A percentile compares a stretch with the other conserved stretches of the same genome.
Evolutionary conservation across 2,888 invertebrate species (phyloP).

Genomic region (Cephus pygmeus): DNA sequence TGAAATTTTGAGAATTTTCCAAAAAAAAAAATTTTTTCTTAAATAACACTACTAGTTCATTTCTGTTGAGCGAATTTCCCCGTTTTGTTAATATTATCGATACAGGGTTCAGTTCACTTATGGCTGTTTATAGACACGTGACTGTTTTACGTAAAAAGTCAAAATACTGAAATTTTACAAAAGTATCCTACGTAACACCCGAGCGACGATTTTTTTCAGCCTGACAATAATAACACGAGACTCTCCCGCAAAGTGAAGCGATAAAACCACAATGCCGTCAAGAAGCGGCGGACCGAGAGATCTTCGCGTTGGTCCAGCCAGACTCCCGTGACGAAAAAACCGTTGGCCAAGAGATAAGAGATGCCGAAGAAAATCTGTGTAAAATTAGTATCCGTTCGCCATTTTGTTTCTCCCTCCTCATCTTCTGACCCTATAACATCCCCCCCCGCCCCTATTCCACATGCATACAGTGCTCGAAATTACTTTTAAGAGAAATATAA

Average conservation of each 20-base stretch:
- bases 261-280: background rate
- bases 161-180: too few relatives aligned
- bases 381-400: background rate
- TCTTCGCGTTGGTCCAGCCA: slow-evolving; percentile 38
- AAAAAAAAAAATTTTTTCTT: too few relatives aligned
- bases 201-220: background rate
- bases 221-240: slow-evolving; percentile 5
- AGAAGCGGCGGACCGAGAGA: slow-evolving; percentile 10
- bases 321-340: slow-evolving; percentile 24
- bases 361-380: background rate
- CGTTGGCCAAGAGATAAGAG: background rate
- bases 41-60: too few relatives aligned
- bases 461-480: background rate
- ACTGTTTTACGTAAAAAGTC: too few relatives aligned
- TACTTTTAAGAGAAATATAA: background rate
- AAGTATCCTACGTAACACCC: too few relatives aligned
- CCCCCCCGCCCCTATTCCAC: too few relatives aligned
- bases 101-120: too few relatives aligned
- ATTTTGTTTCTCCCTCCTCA: background rate
- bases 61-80: too few relatives aligned
- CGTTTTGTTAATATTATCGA: too few relatives aligned
- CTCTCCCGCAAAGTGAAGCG: slow-evolving; percentile 34
- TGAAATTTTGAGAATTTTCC: background rate
- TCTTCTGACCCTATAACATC: background rate
- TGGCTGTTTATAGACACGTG: too few relatives aligned